Evolutionary conservation across 92 coral and sea anemone species (phyloP).

Genomic region (Siderastrea radians): DNA sequence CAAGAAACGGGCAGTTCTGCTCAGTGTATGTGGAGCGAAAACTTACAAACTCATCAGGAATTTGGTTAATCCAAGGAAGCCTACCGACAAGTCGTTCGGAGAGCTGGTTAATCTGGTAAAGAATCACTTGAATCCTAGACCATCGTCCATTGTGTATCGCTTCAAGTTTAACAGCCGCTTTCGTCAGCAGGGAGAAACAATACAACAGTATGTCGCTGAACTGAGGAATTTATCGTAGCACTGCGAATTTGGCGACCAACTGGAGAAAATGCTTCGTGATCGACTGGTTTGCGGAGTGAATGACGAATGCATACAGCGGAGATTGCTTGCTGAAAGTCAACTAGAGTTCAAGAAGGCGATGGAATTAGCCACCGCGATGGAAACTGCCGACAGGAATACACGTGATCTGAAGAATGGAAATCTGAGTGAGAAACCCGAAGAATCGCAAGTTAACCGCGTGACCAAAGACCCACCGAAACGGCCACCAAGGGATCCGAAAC

Average conservation of each 20-base stretch:
- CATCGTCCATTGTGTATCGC: constrained; percentile 19
- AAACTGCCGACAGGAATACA: constrained; percentile 35
- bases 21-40: constrained; percentile 23
- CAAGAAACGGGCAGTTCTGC: constrained; percentile 17
- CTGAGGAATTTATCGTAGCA: constrained; percentile 28
- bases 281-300: constrained; percentile 52
- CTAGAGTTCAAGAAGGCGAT: constrained; percentile 51
- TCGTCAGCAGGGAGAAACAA: constrained; percentile 26
- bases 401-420: constrained; percentile 43
- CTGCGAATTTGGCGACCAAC: constrained; percentile 39
- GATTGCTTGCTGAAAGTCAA: constrained; percentile 43
- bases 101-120: constrained; percentile 40
- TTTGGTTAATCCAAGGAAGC: constrained; percentile 60
- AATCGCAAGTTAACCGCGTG: background rate
- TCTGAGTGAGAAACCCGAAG: constrained; percentile 1
- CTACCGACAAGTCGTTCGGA: constrained; percentile 44
- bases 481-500: background rate
- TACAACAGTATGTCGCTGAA: constrained; percentile 19
- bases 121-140: constrained; percentile 66
- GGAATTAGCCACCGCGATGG: constrained; percentile 43
- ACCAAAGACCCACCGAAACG: background rate
- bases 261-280: constrained; percentile 54
- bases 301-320: constrained; percentile 55
- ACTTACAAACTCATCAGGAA: constrained; percentile 7
- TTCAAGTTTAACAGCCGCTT: constrained; percentile 63